phyloP scores from a whole-genome alignment of 2,113 vertebrate species.

The Ornithorhynchus anatinus region DNA sequence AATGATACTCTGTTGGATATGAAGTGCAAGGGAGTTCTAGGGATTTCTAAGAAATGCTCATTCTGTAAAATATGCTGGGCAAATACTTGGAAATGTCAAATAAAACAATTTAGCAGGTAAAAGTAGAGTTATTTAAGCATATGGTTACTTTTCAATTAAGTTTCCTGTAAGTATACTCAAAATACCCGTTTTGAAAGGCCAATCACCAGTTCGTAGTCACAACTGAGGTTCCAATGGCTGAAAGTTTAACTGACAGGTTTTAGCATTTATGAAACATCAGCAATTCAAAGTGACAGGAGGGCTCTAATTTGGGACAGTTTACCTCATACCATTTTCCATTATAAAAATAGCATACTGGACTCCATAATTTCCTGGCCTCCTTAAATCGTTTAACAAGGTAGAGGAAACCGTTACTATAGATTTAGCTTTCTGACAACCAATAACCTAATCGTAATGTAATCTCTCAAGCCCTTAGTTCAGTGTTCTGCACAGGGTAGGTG shows the following conservation, averaged over 20 bases:
- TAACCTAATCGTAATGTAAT: too few species aligned
- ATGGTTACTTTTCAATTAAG: not conserved
- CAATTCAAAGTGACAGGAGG: slow-evolving; percentile 35
- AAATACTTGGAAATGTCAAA: slow-evolving; percentile 11
- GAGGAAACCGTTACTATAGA: too few species aligned
- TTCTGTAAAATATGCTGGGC: slow-evolving; percentile 2
- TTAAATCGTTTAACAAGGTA: too few species aligned
- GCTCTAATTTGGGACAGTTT: slow-evolving; percentile 43
- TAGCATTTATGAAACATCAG: slow-evolving; percentile 52
- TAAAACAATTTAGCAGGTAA: slow-evolving; percentile 30
- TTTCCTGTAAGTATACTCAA: slow-evolving; percentile 34
- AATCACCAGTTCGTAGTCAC: slow-evolving; percentile 63
- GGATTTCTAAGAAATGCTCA: not conserved
- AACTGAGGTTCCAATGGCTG: slow-evolving; percentile 61
- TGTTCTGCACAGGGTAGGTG: too few species aligned
- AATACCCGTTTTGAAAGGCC: slow-evolving; percentile 63
- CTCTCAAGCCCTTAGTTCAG: too few species aligned
- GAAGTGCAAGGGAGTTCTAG: too few species aligned
- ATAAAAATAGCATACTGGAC: slow-evolving; percentile 58
- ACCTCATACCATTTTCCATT: slow-evolving; percentile 48
- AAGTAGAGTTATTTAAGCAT: not conserved
- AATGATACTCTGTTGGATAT: too few species aligned
- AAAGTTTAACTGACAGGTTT: slow-evolving; percentile 63
- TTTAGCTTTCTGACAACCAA: too few species aligned
- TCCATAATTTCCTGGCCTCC: slow-evolving; percentile 66